A percentile compares a stretch with the other conserved stretches of the same genome.
Evolutionary conservation across 1,140 invertebrate species (phyloP).

Genomic region (Dinothrombium tinctorium): DNA sequence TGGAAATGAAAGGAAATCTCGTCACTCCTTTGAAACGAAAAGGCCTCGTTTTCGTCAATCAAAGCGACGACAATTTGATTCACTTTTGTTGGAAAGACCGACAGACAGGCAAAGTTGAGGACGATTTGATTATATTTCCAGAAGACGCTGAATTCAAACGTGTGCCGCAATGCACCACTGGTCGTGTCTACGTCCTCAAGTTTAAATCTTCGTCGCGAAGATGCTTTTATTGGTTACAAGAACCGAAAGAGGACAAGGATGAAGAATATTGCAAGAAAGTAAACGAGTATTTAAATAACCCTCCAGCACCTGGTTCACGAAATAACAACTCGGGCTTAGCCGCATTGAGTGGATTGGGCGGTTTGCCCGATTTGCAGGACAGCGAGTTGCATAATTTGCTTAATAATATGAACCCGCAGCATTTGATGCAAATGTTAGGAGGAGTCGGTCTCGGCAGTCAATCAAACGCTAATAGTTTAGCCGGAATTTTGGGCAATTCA

Average conservation of each 20-base stretch:
- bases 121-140: constrained; percentile 88
- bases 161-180: constrained; percentile 83
- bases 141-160: constrained; percentile 93
- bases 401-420: constrained; percentile 88
- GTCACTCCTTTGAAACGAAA: constrained; percentile 87
- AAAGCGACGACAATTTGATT: constrained; percentile 77
- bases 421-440: constrained; percentile 81
- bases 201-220: constrained; percentile 79
- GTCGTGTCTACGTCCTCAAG: constrained; percentile 79
- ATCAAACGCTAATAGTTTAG: constrained; percentile 24
- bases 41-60: constrained; percentile 62
- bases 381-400: constrained; percentile 73
- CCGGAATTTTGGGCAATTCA: background rate
- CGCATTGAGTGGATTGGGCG: constrained; percentile 6
- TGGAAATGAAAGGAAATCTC: constrained; percentile 80
- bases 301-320: constrained; percentile 44
- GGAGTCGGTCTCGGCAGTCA: no score
- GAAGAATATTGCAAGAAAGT: constrained; percentile 54
- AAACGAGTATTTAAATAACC: constrained; percentile 88
- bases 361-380: constrained; percentile 23
- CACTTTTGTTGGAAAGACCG: constrained; percentile 97
- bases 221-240: constrained; percentile 97
- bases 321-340: constrained; percentile 9
- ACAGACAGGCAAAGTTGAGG: constrained; percentile 43
- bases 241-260: constrained; percentile 87